These are phyloP conservation scores for Macropis europaea DNA, from an alignment of 2,888 invertebrate species.

Conservation along the genomic window DNA sequence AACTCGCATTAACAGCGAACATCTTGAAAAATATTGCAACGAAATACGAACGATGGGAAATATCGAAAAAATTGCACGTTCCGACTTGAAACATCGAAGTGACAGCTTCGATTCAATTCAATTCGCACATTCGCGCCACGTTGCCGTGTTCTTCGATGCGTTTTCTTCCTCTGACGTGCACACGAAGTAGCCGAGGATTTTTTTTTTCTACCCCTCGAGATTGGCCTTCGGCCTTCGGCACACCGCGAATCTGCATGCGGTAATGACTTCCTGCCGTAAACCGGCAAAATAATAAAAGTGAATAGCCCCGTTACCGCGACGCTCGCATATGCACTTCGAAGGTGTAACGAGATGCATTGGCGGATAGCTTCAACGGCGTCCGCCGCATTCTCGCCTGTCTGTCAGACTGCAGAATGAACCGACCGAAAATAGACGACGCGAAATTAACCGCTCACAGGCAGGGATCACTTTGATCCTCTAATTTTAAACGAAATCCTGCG, in stretches of 20 bases:
- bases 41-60: no score
- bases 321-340: constrained; percentile 23
- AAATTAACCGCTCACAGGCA: background rate
- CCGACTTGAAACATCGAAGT: no score
- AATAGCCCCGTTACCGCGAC: constrained; percentile 56
- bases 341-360: constrained; percentile 45
- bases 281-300: constrained; percentile 64
- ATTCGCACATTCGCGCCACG: background rate
- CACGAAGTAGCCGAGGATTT: constrained; percentile 9
- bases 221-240: constrained; percentile 56
- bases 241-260: constrained; percentile 72
- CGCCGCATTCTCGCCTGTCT: constrained; percentile 2
- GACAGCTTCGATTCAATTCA: constrained; percentile 24
- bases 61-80: background rate
- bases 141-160: background rate
- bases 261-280: constrained; percentile 76
- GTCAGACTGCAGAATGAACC: constrained; percentile 5
- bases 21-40: background rate
- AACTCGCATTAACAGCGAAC: no score
- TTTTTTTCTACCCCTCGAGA: constrained; percentile 41
- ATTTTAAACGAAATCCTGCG: no score
- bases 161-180: background rate
- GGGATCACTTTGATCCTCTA: background rate
- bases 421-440: constrained; percentile 18
- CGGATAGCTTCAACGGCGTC: constrained; percentile 9